Conservation (phyloP, 30 jellyfish, hydroid and myxozoan genomes). For the Morbakka virulenta region DNA sequence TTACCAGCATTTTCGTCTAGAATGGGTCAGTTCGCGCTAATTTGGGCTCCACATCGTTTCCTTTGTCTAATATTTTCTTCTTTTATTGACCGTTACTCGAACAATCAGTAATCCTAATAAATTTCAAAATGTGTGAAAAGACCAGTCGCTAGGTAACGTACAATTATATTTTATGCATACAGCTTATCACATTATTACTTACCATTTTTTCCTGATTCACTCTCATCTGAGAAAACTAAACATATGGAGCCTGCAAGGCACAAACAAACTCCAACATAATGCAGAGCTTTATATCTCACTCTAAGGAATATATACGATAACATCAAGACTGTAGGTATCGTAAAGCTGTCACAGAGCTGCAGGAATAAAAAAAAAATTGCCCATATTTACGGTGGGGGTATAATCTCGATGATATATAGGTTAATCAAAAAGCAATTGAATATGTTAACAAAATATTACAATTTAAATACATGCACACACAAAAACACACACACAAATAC, state of each 20-base stretch:
- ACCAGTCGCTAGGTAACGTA: too few relatives aligned
- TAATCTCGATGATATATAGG: neutral
- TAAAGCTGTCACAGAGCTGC: conserved; percentile 94
- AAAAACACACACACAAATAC: neutral
- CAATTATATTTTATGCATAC: too few relatives aligned
- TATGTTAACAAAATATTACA: neutral
- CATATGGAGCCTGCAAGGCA: conserved; percentile 85
- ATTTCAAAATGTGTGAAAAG: too few relatives aligned
- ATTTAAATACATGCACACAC: neutral
- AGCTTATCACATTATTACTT: too few relatives aligned
- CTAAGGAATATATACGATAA: conserved; percentile 75
- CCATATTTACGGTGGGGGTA: neutral
- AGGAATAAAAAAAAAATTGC: conserved; percentile 13
- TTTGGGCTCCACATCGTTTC: too few relatives aligned
- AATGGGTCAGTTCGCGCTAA: too few relatives aligned
- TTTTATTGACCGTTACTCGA: too few relatives aligned
- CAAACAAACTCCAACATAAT: conserved; percentile 80
- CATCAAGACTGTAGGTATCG: conserved; percentile 90
- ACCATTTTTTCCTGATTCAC: conserved; percentile 65
- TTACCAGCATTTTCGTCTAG: too few relatives aligned
- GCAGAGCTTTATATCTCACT: conserved; percentile 78
- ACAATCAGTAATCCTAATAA: too few relatives aligned
- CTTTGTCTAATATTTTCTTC: too few relatives aligned
- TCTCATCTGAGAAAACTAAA: conserved; percentile 60
- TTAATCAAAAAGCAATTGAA: neutral